Evolutionary conservation across 2,888 invertebrate genomes (phyloP).

Genomic region (Elysia crispata): DNA sequence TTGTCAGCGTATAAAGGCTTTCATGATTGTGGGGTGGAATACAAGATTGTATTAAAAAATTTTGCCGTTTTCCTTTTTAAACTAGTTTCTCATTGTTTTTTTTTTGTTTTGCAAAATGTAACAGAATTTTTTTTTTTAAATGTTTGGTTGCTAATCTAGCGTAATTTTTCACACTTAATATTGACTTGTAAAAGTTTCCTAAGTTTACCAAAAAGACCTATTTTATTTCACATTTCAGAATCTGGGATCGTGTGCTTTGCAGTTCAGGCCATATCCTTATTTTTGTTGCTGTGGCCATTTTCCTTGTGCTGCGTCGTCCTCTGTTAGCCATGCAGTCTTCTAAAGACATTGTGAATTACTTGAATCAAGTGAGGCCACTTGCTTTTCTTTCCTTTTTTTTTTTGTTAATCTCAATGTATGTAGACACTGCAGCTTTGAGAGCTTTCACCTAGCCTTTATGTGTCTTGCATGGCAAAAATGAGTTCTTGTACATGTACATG

Average conservation of each 20-base stretch:
- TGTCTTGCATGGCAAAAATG: too few species aligned
- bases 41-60: too few species aligned
- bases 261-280: conserved; percentile 90
- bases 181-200: background rate
- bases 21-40: too few species aligned
- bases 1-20: too few species aligned
- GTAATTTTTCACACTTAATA: background rate
- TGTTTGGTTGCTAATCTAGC: background rate
- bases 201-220: background rate
- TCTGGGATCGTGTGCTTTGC: conserved; percentile 93
- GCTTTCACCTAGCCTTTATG: too few species aligned
- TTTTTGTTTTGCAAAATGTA: too few species aligned
- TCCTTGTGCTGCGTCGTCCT: conserved; percentile 84
- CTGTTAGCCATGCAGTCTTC: conserved; percentile 82
- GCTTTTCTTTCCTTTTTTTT: background rate
- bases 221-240: conserved; percentile 80
- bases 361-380: conserved; percentile 82
- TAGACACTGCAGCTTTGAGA: too few species aligned
- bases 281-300: conserved; percentile 86
- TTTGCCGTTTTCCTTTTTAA: too few species aligned
- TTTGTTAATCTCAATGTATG: too few species aligned
- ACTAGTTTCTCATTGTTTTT: too few species aligned
- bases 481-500: too few species aligned
- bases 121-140: too few species aligned
- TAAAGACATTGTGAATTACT: conserved; percentile 83